Percentiles rank a stretch among this genome's conserved stretches.
These are phyloP conservation scores for Rana temporaria DNA, from an alignment of 2,113 vertebrate species.

Conservation along the genomic window DNA sequence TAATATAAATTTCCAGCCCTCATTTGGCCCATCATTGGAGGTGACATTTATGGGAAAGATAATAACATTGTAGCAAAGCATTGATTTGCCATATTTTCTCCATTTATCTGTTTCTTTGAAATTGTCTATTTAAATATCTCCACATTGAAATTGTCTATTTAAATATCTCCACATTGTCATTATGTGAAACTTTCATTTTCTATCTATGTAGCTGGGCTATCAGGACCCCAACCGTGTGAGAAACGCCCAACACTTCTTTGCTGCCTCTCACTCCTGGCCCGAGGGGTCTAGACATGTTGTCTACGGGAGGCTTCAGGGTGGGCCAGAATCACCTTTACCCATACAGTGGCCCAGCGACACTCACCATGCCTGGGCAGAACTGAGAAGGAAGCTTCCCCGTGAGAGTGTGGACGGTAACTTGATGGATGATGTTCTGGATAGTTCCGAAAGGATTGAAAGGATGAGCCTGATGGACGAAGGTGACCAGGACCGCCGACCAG, in stretches of 20 bases:
- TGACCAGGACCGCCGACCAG: background rate
- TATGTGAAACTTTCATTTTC: background rate
- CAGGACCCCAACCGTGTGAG: constrained; percentile 75
- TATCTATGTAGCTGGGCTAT: constrained; percentile 68
- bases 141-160: too few species aligned
- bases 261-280: constrained; percentile 30
- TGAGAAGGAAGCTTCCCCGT: constrained; percentile 42
- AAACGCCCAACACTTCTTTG: constrained; percentile 66
- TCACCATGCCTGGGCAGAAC: constrained; percentile 16
- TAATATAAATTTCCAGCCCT: too few species aligned
- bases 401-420: background rate
- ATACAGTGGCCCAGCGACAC: constrained; percentile 29
- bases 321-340: constrained; percentile 11
- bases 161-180: background rate
- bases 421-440: background rate
- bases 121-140: too few species aligned
- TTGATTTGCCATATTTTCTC: too few species aligned
- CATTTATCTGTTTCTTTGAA: too few species aligned
- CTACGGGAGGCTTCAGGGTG: constrained; percentile 38
- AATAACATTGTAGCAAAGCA: too few species aligned
- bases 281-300: constrained; percentile 10
- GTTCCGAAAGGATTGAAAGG: constrained; percentile 36
- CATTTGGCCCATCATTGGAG: too few species aligned
- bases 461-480: background rate
- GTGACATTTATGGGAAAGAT: too few species aligned